Evolutionary conservation across 2,888 invertebrate species (phyloP).

Genomic region (Ochropacha duplaris): DNA sequence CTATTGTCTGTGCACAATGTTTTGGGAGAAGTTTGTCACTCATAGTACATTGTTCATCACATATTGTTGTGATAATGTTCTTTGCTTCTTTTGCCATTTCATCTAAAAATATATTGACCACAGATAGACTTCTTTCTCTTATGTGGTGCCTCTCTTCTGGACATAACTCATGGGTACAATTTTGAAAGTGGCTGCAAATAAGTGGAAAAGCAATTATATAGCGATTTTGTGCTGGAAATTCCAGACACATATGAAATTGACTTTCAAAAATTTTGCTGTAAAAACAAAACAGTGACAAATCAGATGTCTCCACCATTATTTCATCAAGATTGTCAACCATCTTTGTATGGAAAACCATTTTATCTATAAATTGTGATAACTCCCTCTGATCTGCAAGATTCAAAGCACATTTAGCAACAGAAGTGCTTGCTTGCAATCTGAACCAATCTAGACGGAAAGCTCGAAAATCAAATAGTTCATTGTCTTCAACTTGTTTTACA

Average conservation of each 20-base stretch:
- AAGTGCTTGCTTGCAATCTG: slow-evolving; percentile 96
- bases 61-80: slow-evolving; percentile 98
- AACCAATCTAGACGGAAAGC: slow-evolving; percentile 99
- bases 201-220: slow-evolving; percentile 99
- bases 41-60: slow-evolving; percentile 98
- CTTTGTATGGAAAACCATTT: slow-evolving; percentile 97
- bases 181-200: slow-evolving; percentile 98
- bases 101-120: slow-evolving; percentile 98
- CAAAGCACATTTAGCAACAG: slow-evolving; percentile 90
- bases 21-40: slow-evolving; percentile 97
- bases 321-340: slow-evolving; percentile 99
- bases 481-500: slow-evolving; percentile 98
- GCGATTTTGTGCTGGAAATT: slow-evolving; percentile 99
- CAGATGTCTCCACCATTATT: slow-evolving; percentile 97
- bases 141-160: slow-evolving; percentile 99
- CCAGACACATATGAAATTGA: slow-evolving; percentile 99
- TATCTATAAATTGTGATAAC: slow-evolving; percentile 95
- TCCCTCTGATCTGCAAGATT: slow-evolving; percentile 92
- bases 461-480: slow-evolving; percentile 97
- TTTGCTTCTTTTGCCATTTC: slow-evolving; percentile 99
- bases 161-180: slow-evolving; percentile 98
- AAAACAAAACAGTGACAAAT: slow-evolving; percentile 98
- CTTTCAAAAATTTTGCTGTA: slow-evolving; percentile 98
- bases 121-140: slow-evolving; percentile 95
- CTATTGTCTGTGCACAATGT: slow-evolving; percentile 95